Evolutionary conservation across 2,113 vertebrate species (phyloP), one percentile per base, ranked within the genome.

Genomic region (Ancistrus triradiatus): DNA sequence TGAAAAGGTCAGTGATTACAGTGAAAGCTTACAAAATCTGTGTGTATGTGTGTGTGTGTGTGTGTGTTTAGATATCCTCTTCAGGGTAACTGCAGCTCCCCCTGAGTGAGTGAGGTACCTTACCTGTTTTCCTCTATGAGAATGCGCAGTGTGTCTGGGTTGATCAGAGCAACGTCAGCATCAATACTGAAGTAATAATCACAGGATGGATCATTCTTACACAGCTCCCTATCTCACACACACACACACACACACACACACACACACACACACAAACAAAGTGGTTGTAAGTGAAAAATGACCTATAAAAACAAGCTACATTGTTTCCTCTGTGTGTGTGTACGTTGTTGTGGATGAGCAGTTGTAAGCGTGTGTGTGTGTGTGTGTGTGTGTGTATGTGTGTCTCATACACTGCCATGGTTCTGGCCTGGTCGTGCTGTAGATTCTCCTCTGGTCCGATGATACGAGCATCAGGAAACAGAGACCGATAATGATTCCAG

Each of bases 181-280:
- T 91, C 90, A n/a, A 91, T 66, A 57, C 85, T 90, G 69, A 89
- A 87, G 80, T 90, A 90, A 63, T 86, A 90, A 37, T 86, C 86
- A 38, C 89, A 90, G 46, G 69, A 13, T 0, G 72, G 57, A 55
- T 88, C 86, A 65, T 81, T 84, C 27, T 84, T 86, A 50, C 90
- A 91, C 4, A 33, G 43, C 31, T 90, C 87, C 78, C 90, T 91
- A 70, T 49, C 38, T 48, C 10, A 71, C 35, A 73, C 1, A 61
- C 28, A 51, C 50, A 55, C 63, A 60, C 55, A 43, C n/a, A n/a
- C n/a, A n/a, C n/a, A n/a, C n/a, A n/a, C n/a, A n/a, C n/a, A n/a
- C n/a, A n/a, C n/a, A n/a, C n/a, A n/a, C 22, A 52, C 46, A 55
- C n/a, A 69, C 33, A 66, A 14, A 53, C 28, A 59, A 9, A 37